Base-by-base conservation (phyloP, 2,113 vertebrate species). In the Poicephalus gulielmi region DNA sequence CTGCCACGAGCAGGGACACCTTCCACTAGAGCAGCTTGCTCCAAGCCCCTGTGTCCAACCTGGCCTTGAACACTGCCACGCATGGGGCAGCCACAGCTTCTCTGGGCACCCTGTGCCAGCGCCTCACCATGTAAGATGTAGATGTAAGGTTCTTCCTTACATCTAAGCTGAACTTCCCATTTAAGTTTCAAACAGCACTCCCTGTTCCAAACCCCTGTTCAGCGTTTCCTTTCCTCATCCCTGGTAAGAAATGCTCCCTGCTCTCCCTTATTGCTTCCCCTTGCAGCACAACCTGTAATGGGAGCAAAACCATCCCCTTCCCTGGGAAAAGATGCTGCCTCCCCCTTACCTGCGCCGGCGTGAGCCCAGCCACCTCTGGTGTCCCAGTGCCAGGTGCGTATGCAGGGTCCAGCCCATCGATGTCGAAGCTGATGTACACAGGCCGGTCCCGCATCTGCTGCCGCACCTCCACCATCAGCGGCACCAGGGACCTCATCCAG, bases 381-480 rank as follows among this genome's bases (percentile, higher is more conserved):
- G 99, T 99, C 14, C 99, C 99, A 0, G 99, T 99, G 52, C 99
- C 99, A 0, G 99, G 99, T 12, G 99, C 99, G 1, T 98, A 99
- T 1, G 99, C 98, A 0, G 99, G 99, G 78, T 99, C 99, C 10
- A 99, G 95, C 60, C 97, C 98, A 0, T 99, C 99, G 2, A 99
- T 99, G 46, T 99, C 99, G 6, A 99, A 99, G 92, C 98, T 99
- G 95, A 99, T 97, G 75, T 99, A 99, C 2, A 99, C 86, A 0
- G 99, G 98, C 10, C 96, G 97, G 30, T 79, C 83, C 7, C 98
- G 98, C 98, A 99, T 97, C 97, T 99, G 99, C 50, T 75, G 85
- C 91, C 98, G 97, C 96, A 99, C 98, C 77, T 99, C 99, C 1
- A 69, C 96, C 99, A 99, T 99, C 90, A 99, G 98, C 0, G 99